Evolutionary conservation across 2,797 vertebrate species (phyloP), one percentile per base, ranked within the genome.

Genomic region (Acrocephalus scirpaceus): DNA sequence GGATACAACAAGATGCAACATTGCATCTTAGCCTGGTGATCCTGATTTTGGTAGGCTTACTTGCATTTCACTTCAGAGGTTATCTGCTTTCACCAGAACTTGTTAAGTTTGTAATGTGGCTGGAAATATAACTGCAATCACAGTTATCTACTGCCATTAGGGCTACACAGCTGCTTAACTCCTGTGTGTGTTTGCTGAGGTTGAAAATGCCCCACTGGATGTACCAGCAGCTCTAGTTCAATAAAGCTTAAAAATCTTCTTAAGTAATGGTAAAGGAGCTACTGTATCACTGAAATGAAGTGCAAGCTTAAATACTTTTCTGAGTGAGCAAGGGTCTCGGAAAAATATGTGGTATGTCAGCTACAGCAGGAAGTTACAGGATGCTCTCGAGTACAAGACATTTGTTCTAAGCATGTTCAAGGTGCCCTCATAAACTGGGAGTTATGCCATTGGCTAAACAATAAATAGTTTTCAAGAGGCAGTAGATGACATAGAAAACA

Each of bases 101-200:
- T 19, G 5, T 42, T 18, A 27, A 34, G n/a, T 92, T 85, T 50
- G 88, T 66, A 23, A 36, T 2, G 1, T 38, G 66, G 7, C 65
- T 62, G 69, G 34, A 78, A 73, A 25, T 26, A 16, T 13, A 67
- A 48, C 44, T 61, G 53, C 44, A 80, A 3, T 34, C n/a, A 50
- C 20, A 47, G 13, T 64, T 67, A 45, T 17, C 36, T 57, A 1
- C 25, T 83, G 57, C 32, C 9, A 1, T 51, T 60, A 21, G 22
- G 32, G 7, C 47, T 58, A 23, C 61, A 25, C 5, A 58, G 27
- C 48, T 54, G 27, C 25, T 34, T 13, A 16, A 80, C 6, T 73
- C 25, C 13, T 0, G 0, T 4, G 21, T n/a, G 51, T 12, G 38
- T 71, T 73, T 0, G 0, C 38, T 64, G 57, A 45, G 54, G 21